Base-by-base conservation (phyloP, 2,797 vertebrate genomes). In the Rhinella marina region DNA sequence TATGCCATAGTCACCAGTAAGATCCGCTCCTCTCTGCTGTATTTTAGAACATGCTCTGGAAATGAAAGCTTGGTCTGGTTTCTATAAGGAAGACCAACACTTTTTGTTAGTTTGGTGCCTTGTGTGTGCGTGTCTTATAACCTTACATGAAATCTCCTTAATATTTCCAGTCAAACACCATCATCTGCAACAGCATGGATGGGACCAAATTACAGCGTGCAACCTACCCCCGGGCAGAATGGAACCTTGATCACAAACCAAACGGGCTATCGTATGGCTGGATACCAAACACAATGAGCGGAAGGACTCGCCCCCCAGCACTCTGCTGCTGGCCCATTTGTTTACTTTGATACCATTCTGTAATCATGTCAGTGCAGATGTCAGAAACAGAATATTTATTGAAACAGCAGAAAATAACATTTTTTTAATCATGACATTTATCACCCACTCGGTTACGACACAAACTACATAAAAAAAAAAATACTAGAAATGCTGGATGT, bases 261-360 rank as follows among this genome's bases (percentile, higher is more conserved):
- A 91, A 95, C 96, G 5, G 96, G 97, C 87, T 97, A 97, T 93
- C 96, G 97, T 90, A 95, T 97, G 91, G 92, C 97, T 84, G 96
- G 96, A 93, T 98, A 97, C 93, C 97, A 97, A 92, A 96, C 97
- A 82, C 97, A 97, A 91, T 98, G 95, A 97, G 94, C 92, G 88
- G 89, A 91, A 90, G 91, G 92, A 94, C 93, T 92, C 82, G 54
- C 57, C 57, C 70, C 70, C 59, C 80, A 68, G 84, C 84, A 78
- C 61, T 54, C 80, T 76, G 70, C 41, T 83, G 88, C 88, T 78
- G 88, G 84, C 88, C 32, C 93, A 64, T 87, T 92, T 92, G 93
- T 94, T 93, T 92, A 94, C 93, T 91, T 92, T 89, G 90, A 91
- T 92, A 93, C 91, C 56, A 84, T 91, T 90, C 93, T 91, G 91